Conservation (phyloP, 2,797 vertebrate species). For the Anguilla pacifica region DNA sequence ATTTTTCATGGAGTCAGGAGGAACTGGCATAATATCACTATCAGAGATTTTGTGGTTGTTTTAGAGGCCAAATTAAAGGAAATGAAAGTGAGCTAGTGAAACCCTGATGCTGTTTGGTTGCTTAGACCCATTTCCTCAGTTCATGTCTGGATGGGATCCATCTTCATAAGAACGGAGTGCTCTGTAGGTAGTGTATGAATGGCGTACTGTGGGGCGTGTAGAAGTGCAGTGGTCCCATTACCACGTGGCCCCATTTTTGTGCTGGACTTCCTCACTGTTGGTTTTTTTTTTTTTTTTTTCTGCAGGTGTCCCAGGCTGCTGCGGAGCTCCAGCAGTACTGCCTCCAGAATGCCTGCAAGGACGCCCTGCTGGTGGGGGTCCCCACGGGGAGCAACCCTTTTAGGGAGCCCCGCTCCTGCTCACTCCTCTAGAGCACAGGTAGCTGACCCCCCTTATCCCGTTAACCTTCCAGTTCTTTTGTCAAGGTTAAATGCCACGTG, state of each 20-base stretch:
- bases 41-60: not conserved
- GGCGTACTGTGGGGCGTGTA: not conserved
- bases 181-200: not conserved
- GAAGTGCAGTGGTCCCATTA: not conserved
- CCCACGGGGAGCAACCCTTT: conserved; percentile 95
- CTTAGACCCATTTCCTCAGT: not conserved
- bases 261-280: conserved; percentile 6
- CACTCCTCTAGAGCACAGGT: conserved; percentile 76
- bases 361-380: conserved; percentile 88
- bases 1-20: not conserved
- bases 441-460: conserved; percentile 17
- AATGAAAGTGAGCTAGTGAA: not conserved
- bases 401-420: conserved; percentile 89
- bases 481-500: not conserved
- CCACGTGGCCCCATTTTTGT: not conserved
- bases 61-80: not conserved
- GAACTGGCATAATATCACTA: not conserved
- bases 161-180: not conserved
- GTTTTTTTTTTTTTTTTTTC: not conserved
- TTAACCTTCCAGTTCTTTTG: not conserved
- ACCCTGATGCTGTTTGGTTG: not conserved
- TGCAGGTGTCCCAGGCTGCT: conserved; percentile 93
- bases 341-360: conserved; percentile 91
- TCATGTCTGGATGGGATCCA: not conserved
- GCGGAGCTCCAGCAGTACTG: conserved; percentile 95